Conservation (phyloP, 2,113 vertebrate genomes). For the Myanophis thanlyinensis region DNA sequence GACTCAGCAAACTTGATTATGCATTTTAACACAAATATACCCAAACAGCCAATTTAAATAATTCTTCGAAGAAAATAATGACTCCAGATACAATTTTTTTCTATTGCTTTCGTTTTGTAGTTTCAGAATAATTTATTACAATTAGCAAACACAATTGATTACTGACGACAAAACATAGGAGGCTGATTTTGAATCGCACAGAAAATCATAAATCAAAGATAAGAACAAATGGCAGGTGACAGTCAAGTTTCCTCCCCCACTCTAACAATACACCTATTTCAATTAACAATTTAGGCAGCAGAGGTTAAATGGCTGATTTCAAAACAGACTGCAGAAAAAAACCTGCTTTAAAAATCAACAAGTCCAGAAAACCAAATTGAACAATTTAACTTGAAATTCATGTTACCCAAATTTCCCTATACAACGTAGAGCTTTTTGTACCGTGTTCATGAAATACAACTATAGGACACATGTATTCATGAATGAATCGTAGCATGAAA, state of each 20-base stretch:
- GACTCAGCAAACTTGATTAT: constrained; percentile 9
- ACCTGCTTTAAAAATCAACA: background rate
- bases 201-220: background rate
- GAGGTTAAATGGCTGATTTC: background rate
- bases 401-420: background rate
- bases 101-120: background rate
- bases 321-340: constrained; percentile 9
- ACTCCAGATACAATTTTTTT: constrained; percentile 8
- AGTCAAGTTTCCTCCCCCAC: background rate
- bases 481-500: constrained; percentile 35
- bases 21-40: background rate
- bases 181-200: constrained; percentile 12
- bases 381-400: background rate
- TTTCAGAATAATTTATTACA: background rate
- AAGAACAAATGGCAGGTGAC: background rate
- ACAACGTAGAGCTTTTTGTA: background rate
- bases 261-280: background rate
- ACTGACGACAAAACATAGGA: constrained; percentile 14
- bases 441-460: background rate
- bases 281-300: constrained; percentile 4
- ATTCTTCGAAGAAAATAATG: constrained; percentile 6
- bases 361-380: background rate
- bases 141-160: background rate
- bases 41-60: background rate
- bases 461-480: background rate